phyloP scores from a whole-genome alignment of 2,888 invertebrate species.

The Drosophila meridionalis region DNA sequence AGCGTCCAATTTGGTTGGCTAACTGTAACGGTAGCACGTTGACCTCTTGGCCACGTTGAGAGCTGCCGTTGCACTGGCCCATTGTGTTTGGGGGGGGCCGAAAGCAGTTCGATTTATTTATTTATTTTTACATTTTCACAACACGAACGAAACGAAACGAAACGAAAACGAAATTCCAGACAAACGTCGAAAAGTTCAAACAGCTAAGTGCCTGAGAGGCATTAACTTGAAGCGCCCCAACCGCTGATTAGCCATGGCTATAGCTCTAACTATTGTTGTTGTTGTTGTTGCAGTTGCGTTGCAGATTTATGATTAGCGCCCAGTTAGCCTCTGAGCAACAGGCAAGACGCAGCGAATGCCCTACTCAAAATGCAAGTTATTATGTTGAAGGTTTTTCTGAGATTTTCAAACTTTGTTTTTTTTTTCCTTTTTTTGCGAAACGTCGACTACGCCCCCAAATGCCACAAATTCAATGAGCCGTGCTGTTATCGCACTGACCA shows the following conservation, averaged over 20 bases:
- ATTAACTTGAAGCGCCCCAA: slow-evolving; percentile 71
- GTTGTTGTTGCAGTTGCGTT: slow-evolving; percentile 59
- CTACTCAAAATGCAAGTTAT: slow-evolving; percentile 80
- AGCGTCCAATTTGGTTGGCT: slow-evolving; percentile 40
- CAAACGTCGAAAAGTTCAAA: slow-evolving; percentile 78
- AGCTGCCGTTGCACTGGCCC: slow-evolving; percentile 14
- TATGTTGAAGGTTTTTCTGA: slow-evolving; percentile 66
- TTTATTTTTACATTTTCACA: slow-evolving; percentile 70
- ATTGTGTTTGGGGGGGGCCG: slow-evolving; percentile 23
- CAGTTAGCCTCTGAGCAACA: slow-evolving; percentile 48
- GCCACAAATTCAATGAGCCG: slow-evolving; percentile 76
- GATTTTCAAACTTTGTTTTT: slow-evolving; percentile 36
- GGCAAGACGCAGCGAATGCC: slow-evolving; percentile 66
- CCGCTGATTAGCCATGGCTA: slow-evolving; percentile 68
- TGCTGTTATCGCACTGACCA: slow-evolving; percentile 62
- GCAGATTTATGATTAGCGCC: slow-evolving; percentile 79
- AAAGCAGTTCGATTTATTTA: slow-evolving; percentile 72
- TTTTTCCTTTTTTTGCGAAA: slow-evolving; percentile 56
- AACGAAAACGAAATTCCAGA: slow-evolving; percentile 54
- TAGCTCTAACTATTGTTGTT: slow-evolving; percentile 31
- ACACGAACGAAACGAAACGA: slow-evolving; percentile 27
- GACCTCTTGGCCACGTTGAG: slow-evolving; percentile 60
- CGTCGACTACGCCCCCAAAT: slow-evolving; percentile 69
- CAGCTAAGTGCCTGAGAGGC: slow-evolving; percentile 74
- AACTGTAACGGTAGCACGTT: slow-evolving; percentile 72